phyloP scores from a whole-genome alignment of 2,888 invertebrate genomes.

The Ennomos fuscantarius region DNA sequence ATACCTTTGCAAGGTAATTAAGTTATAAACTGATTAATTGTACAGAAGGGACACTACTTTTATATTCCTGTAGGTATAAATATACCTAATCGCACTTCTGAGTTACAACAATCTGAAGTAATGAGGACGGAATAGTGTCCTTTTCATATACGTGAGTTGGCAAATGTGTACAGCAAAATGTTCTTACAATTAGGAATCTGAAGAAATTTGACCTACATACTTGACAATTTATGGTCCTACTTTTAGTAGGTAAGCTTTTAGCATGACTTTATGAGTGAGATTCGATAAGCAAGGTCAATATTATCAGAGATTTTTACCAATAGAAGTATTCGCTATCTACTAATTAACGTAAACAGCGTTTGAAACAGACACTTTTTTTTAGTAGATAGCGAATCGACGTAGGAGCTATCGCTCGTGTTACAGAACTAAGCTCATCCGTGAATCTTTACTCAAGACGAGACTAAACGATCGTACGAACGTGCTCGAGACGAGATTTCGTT shows the following conservation, averaged over 20 bases:
- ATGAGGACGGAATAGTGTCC: slow-evolving; percentile 68
- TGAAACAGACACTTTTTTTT: too few species aligned
- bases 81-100: slow-evolving; percentile 29
- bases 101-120: slow-evolving; percentile 40
- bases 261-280: slow-evolving; percentile 70
- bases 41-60: slow-evolving; percentile 71
- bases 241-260: slow-evolving; percentile 74
- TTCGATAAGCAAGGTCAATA: slow-evolving; percentile 18
- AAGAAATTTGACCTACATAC: slow-evolving; percentile 73
- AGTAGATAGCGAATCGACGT: too few species aligned
- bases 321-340: background rate
- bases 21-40: slow-evolving; percentile 62
- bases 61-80: slow-evolving; percentile 47
- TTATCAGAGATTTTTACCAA: slow-evolving; percentile 11
- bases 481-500: too few species aligned
- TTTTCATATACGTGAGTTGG: slow-evolving; percentile 44
- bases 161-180: slow-evolving; percentile 70
- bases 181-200: slow-evolving; percentile 77
- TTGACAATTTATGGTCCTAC: slow-evolving; percentile 67
- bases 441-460: too few species aligned
- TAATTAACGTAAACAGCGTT: too few species aligned
- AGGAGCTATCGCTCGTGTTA: too few species aligned
- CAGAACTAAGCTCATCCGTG: too few species aligned
- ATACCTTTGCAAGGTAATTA: slow-evolving; percentile 80
- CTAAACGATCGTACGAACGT: too few species aligned